A percentile compares a stretch with the other conserved stretches of the same genome.
Evolutionary conservation across 2,797 vertebrate genomes (phyloP).

Genomic region (Champsocephalus gunnari): DNA sequence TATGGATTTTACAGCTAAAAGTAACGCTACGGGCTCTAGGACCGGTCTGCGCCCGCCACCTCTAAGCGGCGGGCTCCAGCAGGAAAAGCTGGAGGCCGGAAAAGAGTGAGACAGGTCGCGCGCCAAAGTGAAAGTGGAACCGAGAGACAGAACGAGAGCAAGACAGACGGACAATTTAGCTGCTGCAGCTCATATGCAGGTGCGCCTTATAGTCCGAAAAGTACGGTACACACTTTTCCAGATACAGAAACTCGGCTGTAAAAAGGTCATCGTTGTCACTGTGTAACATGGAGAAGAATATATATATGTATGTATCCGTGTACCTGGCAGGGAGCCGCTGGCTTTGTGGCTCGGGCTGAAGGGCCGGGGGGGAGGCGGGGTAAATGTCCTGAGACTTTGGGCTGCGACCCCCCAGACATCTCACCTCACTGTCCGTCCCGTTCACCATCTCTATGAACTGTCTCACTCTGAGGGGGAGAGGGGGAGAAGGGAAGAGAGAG

Average conservation of each 20-base stretch:
- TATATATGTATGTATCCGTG: background rate
- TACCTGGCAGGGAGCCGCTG: conserved; percentile 86
- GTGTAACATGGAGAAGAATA: background rate
- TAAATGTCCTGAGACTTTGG: conserved; percentile 98
- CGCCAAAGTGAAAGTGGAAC: no score
- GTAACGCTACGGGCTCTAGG: no score
- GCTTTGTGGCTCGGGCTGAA: conserved; percentile 94
- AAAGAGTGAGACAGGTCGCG: no score
- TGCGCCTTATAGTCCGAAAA: no score
- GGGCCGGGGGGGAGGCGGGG: conserved; percentile 91
- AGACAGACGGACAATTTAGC: no score
- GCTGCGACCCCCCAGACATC: conserved; percentile 93
- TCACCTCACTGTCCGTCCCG: conserved; percentile 96
- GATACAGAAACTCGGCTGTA: background rate
- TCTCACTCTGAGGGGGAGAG: conserved; percentile 87
- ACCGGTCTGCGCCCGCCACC: no score
- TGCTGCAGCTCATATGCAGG: no score
- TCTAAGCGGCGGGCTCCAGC: no score
- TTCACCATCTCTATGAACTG: conserved; percentile 99
- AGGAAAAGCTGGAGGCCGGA: no score
- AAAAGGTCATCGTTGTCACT: background rate
- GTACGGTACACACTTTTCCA: background rate
- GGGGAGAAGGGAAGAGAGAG: no score
- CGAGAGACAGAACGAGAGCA: no score
- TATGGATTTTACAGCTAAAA: no score